A percentile compares a stretch with the other conserved stretches of the same genome.
Evolutionary conservation across 2,888 invertebrate genomes (phyloP).

Genomic region (Ditula angustiorana): DNA sequence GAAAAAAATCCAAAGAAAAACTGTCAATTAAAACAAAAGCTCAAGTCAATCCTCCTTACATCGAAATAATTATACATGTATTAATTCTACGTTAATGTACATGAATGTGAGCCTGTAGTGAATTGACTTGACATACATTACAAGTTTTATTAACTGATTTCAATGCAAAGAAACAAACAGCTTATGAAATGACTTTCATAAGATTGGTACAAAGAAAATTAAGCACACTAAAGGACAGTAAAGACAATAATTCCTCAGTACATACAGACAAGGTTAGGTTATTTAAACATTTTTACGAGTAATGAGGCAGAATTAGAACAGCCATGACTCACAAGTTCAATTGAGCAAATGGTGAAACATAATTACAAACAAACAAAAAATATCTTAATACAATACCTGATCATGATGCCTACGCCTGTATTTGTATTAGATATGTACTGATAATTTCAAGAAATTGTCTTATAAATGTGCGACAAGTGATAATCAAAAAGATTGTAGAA

Average conservation of each 20-base stretch:
- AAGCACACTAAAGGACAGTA: background rate
- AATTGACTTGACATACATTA: background rate
- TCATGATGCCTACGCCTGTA: background rate
- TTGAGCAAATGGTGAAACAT: background rate
- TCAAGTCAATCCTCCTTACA: background rate
- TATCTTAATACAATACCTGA: background rate
- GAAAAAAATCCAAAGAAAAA: no score
- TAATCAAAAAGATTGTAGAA: background rate
- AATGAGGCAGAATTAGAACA: constrained; percentile 14
- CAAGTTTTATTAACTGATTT: background rate
- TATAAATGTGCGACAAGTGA: background rate
- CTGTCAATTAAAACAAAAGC: no score
- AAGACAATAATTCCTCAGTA: constrained; percentile 2
- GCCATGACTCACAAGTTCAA: constrained; percentile 14
- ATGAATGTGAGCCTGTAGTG: background rate
- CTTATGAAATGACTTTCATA: background rate
- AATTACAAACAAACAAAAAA: background rate
- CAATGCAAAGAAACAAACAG: background rate
- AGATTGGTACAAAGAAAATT: background rate
- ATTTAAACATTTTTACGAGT: constrained; percentile 13
- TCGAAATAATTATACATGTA: background rate
- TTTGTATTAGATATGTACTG: background rate
- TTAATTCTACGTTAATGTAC: background rate
- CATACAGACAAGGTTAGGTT: constrained; percentile 17
- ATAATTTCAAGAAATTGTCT: background rate